A percentile compares a stretch with the other conserved stretches of the same genome.
phyloP scores from a whole-genome alignment of 2,797 vertebrate genomes.

The Coregonus sp. region DNA sequence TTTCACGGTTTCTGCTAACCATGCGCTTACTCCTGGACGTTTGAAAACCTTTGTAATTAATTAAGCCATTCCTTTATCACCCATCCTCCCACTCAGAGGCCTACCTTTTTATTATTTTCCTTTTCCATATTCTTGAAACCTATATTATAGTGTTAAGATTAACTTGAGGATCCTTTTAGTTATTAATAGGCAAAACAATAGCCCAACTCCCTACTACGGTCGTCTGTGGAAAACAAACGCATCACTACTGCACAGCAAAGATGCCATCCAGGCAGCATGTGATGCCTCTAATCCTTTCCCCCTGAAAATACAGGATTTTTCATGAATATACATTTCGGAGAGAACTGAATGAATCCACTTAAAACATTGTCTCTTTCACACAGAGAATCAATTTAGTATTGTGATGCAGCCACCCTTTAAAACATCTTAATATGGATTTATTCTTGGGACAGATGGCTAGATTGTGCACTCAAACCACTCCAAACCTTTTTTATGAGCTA shows the following conservation, averaged over 20 bases:
- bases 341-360: conserved; percentile 1
- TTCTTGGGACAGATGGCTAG: neutral
- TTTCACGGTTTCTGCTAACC: conserved; percentile 49
- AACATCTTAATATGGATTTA: conserved; percentile 15
- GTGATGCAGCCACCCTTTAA: neutral
- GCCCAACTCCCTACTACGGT: neutral
- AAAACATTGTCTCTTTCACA: neutral
- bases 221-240: neutral
- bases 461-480: neutral
- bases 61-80: conserved; percentile 43
- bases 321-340: conserved; percentile 4
- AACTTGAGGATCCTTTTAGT: neutral
- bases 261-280: neutral
- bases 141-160: neutral
- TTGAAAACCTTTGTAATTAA: conserved; percentile 57
- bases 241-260: neutral
- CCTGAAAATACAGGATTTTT: conserved; percentile 6
- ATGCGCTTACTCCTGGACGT: conserved; percentile 50
- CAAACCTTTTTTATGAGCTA: neutral
- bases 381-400: conserved; percentile 9
- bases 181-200: neutral
- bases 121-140: neutral
- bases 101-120: neutral
- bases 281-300: conserved; percentile 14
- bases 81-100: conserved; percentile 23